Percentiles rank a stretch among this genome's conserved stretches.
These are phyloP conservation scores for Ichneumon xanthorius DNA, from an alignment of 2,888 invertebrate species.

Conservation along the genomic window DNA sequence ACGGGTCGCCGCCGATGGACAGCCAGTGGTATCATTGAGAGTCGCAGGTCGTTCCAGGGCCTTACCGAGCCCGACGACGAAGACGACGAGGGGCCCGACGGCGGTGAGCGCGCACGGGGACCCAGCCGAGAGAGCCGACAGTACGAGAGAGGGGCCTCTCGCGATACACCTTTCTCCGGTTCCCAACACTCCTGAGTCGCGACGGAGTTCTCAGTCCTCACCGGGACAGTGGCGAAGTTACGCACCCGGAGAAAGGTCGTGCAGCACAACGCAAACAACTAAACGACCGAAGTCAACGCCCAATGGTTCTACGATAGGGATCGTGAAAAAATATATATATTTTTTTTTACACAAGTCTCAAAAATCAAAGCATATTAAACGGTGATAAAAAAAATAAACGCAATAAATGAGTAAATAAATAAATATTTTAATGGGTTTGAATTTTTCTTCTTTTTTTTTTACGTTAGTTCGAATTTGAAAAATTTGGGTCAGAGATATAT, in stretches of 20 bases:
- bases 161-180: conserved; percentile 80
- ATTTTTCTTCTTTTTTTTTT: conserved; percentile 3
- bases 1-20: background rate
- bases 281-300: conserved; percentile 37
- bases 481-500: conserved; percentile 20
- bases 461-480: background rate
- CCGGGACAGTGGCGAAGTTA: conserved; percentile 81
- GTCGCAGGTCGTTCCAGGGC: conserved; percentile 58
- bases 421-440: too few relatives aligned
- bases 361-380: too few relatives aligned
- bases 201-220: conserved; percentile 80
- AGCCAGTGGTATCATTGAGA: conserved; percentile 58
- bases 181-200: conserved; percentile 76
- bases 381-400: too few relatives aligned
- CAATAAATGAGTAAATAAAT: too few relatives aligned
- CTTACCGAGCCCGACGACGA: conserved; percentile 37
- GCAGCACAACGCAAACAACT: conserved; percentile 42
- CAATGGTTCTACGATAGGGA: conserved; percentile 22
- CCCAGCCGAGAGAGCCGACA: conserved; percentile 29
- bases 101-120: conserved; percentile 42
- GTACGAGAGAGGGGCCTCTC: conserved; percentile 62
- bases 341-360: background rate
- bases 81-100: conserved; percentile 44
- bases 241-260: conserved; percentile 78
- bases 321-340: background rate